A percentile compares a stretch with the other conserved stretches of the same genome.
Conservation (phyloP, 1,140 invertebrate genomes). For the Hypsibius dujardini region DNA sequence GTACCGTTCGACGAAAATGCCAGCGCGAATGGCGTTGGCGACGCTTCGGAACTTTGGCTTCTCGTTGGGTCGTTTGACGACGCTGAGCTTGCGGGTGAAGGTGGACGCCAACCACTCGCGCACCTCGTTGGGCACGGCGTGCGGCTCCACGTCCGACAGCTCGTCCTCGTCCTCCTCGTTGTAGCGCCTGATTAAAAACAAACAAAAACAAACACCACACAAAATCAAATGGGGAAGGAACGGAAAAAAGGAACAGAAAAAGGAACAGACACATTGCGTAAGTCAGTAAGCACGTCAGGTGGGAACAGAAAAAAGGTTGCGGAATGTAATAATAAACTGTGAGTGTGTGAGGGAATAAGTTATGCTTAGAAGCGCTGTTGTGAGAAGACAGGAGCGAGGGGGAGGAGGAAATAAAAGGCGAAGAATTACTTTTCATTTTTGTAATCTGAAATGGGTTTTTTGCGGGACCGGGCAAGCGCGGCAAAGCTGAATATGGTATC, state of each 20-base stretch:
- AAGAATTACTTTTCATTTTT: neutral
- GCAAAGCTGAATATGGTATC: conserved; percentile 50
- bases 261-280: too few relatives aligned
- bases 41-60: conserved; percentile 65
- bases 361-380: too few relatives aligned
- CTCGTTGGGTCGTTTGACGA: conserved; percentile 29
- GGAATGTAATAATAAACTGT: neutral
- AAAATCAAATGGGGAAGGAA: conserved; percentile 11
- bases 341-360: too few relatives aligned
- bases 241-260: neutral
- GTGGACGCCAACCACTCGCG: conserved; percentile 90
- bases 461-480: neutral
- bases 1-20: conserved; percentile 81
- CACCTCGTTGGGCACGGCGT: conserved; percentile 82
- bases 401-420: neutral
- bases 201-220: too few relatives aligned
- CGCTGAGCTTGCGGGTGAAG: conserved; percentile 72
- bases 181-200: conserved; percentile 28
- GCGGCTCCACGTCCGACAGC: conserved; percentile 79
- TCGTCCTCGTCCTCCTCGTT: conserved; percentile 63
- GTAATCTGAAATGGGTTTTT: neutral
- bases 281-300: too few relatives aligned
- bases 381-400: neutral
- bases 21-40: conserved; percentile 88
- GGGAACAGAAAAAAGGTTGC: conserved; percentile 24